A percentile compares a stretch with the other conserved stretches of the same genome.
Conservation (phyloP, 2,888 invertebrate genomes). For the Stenodema calcarata region DNA sequence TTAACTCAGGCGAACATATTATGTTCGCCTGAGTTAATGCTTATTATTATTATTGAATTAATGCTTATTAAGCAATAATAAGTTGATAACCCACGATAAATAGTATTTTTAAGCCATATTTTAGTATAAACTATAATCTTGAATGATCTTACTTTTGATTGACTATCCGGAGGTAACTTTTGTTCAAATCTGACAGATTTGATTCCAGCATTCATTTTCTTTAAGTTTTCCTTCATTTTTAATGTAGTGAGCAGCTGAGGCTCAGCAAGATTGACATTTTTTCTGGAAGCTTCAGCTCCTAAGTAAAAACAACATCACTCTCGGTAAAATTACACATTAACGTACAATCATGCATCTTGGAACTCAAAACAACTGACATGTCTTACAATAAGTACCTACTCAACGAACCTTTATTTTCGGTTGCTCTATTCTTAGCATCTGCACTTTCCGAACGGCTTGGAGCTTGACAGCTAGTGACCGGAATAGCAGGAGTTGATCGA, state of each 20-base stretch:
- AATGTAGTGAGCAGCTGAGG: slow-evolving; percentile 24
- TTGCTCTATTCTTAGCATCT: neutral
- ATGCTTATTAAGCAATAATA: too few relatives aligned
- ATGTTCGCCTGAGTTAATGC: too few relatives aligned
- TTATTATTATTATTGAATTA: too few relatives aligned
- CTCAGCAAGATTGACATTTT: neutral
- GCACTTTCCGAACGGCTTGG: neutral
- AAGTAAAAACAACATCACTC: neutral
- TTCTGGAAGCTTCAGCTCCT: neutral
- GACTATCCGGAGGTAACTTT: neutral
- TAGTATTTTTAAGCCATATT: too few relatives aligned
- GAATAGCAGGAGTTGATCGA: neutral
- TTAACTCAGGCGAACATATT: too few relatives aligned
- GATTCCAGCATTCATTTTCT: slow-evolving; percentile 16
- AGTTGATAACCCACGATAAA: too few relatives aligned
- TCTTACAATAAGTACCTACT: neutral
- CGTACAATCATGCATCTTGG: too few relatives aligned
- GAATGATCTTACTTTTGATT: neutral
- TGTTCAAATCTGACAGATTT: slow-evolving; percentile 33
- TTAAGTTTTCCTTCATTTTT: slow-evolving; percentile 19
- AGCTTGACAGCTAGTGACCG: neutral
- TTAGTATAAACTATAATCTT: too few relatives aligned
- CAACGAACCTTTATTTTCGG: neutral
- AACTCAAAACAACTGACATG: too few relatives aligned
- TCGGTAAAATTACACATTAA: neutral